phyloP scores from a whole-genome alignment of 1,140 invertebrate genomes.

The Macrotrachela quadricornifera region DNA sequence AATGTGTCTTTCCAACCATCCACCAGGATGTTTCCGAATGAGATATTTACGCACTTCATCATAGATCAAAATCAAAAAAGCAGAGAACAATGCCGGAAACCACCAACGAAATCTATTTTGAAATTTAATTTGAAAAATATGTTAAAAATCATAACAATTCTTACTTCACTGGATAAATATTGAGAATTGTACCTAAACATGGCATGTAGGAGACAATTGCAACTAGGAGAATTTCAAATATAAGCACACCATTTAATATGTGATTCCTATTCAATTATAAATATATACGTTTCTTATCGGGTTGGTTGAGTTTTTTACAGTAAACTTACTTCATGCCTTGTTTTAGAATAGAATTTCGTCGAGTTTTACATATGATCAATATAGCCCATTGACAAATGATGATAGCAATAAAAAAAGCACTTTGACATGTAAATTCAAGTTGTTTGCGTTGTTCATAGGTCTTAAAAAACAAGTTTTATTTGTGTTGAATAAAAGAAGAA shows the following conservation, averaged over 20 bases:
- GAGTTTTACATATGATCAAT: conserved; percentile 91
- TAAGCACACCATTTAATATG: conserved; percentile 26
- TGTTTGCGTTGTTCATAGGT: conserved; percentile 80
- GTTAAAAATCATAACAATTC: not conserved
- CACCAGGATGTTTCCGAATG: conserved; percentile 65
- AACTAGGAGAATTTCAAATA: conserved; percentile 30
- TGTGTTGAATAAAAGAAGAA: not conserved
- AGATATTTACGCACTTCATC: conserved; percentile 80
- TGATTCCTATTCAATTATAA: conserved; percentile 20
- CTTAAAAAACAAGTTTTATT: too few species aligned
- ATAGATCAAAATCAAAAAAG: conserved; percentile 80
- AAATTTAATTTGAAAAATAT: not conserved
- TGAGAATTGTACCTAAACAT: conserved; percentile 24
- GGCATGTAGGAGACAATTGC: conserved; percentile 28
- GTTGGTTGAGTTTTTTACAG: not conserved
- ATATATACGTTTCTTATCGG: not conserved
- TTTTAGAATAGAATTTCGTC: conserved; percentile 78
- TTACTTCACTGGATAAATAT: conserved; percentile 29
- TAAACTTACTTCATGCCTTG: conserved; percentile 66
- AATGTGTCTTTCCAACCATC: conserved; percentile 87
- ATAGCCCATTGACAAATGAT: conserved; percentile 95
- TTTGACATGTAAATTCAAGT: conserved; percentile 87
- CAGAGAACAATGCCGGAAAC: conserved; percentile 83
- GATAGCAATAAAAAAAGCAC: conserved; percentile 91
- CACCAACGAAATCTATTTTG: conserved; percentile 90